These are phyloP conservation scores for Corythornis madagascariensis DNA, from an alignment of 2,113 vertebrate species.

Conservation along the genomic window DNA sequence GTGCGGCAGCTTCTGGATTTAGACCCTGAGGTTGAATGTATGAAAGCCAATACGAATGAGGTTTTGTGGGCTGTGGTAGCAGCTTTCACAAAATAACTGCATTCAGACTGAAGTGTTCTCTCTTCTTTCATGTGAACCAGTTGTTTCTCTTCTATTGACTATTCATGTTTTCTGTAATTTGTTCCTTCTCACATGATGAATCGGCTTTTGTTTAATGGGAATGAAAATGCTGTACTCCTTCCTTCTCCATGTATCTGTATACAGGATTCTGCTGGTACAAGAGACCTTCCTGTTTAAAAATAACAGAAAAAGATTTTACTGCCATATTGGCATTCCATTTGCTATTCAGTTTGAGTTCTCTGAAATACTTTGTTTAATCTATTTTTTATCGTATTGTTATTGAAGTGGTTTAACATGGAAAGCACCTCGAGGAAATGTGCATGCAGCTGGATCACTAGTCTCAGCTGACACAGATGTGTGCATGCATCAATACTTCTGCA, in stretches of 20 bases:
- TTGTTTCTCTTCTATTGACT: constrained; percentile 70
- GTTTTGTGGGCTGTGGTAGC: constrained; percentile 95
- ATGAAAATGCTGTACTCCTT: constrained; percentile 66
- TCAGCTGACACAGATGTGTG: constrained; percentile 39
- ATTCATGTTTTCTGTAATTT: constrained; percentile 76
- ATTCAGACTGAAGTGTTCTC: constrained; percentile 46
- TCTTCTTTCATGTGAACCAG: constrained; percentile 60
- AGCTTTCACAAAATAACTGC: constrained; percentile 91
- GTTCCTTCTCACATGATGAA: constrained; percentile 72
- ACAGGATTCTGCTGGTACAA: constrained; percentile 76
- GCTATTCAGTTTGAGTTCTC: constrained; percentile 48
- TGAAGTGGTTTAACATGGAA: constrained; percentile 38
- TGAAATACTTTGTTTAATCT: constrained; percentile 24
- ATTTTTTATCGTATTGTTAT: constrained; percentile 25
- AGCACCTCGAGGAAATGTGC: constrained; percentile 25
- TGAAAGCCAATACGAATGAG: constrained; percentile 89
- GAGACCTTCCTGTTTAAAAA: constrained; percentile 72
- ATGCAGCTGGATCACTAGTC: constrained; percentile 44
- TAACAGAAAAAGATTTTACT: constrained; percentile 54
- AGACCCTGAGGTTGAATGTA: constrained; percentile 92
- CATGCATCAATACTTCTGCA: constrained; percentile 31
- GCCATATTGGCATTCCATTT: constrained; percentile 79
- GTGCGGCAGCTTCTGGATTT: constrained; percentile 93
- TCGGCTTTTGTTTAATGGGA: constrained; percentile 66
- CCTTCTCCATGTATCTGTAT: constrained; percentile 46